Percentiles rank a stretch among this genome's conserved stretches.
Conservation (phyloP, 2,113 vertebrate genomes). For the Cottus gobio region DNA sequence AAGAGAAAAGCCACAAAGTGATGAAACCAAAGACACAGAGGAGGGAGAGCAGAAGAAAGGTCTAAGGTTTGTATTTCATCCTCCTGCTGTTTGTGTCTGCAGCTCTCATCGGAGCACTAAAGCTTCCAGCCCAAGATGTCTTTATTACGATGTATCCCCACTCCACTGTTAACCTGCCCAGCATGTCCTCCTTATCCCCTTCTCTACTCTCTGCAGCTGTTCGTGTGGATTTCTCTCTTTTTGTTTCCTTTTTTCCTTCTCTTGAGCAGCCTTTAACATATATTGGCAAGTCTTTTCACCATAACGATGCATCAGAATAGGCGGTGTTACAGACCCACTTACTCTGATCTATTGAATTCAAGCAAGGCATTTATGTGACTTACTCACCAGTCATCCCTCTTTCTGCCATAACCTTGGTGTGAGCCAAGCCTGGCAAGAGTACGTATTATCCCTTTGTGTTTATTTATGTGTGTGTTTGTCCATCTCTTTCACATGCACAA, state of each 20-base stretch:
- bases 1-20: constrained; percentile 23
- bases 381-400: constrained; percentile 30
- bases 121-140: constrained; percentile 60
- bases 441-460: constrained; percentile 18
- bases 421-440: constrained; percentile 34
- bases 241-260: constrained; percentile 1
- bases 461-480: neutral
- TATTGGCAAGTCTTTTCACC: constrained; percentile 34
- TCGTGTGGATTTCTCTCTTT: constrained; percentile 5
- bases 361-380: constrained; percentile 51
- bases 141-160: constrained; percentile 59
- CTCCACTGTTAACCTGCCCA: constrained; percentile 59
- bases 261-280: constrained; percentile 8
- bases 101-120: constrained; percentile 63
- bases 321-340: constrained; percentile 25
- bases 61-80: constrained; percentile 67
- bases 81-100: constrained; percentile 68
- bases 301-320: constrained; percentile 40
- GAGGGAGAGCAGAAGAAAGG: constrained; percentile 46
- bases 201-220: constrained; percentile 8
- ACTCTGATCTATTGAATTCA: constrained; percentile 60
- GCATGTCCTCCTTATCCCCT: constrained; percentile 42
- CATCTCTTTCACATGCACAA: neutral
- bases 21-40: constrained; percentile 43
- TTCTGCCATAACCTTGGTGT: constrained; percentile 35